phyloP scores from a whole-genome alignment of 2,113 vertebrate genomes.

The Platanista minor region DNA sequence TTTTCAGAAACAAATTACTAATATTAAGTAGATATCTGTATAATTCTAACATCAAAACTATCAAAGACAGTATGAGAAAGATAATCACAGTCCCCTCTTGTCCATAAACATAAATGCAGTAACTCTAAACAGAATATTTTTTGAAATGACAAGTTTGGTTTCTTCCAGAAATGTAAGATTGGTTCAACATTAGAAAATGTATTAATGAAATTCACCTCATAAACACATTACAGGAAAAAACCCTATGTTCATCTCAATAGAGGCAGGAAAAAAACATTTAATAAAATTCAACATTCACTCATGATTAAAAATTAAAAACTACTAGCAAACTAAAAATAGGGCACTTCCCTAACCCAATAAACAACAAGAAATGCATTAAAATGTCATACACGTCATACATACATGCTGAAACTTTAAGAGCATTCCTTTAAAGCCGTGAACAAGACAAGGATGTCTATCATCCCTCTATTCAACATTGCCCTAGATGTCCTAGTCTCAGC shows the following conservation, averaged over 20 bases:
- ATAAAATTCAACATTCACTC: not conserved
- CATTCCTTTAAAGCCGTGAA: not conserved
- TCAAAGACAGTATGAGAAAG: not conserved
- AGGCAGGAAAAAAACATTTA: not conserved
- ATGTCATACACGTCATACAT: not conserved
- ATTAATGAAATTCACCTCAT: not conserved
- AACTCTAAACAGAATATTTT: not conserved
- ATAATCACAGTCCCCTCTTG: not conserved
- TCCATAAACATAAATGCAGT: not conserved
- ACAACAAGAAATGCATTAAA: not conserved
- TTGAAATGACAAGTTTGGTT: not conserved
- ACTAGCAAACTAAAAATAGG: not conserved
- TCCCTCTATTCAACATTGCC: not conserved
- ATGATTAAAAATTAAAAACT: not conserved
- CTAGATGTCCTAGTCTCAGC: not conserved
- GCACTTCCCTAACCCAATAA: not conserved
- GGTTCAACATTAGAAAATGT: not conserved
- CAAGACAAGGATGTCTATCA: not conserved
- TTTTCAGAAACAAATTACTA: not conserved
- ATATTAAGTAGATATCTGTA: not conserved
- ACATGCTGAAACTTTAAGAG: not conserved
- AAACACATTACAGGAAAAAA: not conserved
- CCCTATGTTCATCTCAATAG: not conserved
- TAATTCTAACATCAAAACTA: not conserved
- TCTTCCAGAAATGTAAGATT: not conserved